Evolutionary conservation across 2,888 invertebrate species (phyloP).

Genomic region (Rhorus exstirpatorius): DNA sequence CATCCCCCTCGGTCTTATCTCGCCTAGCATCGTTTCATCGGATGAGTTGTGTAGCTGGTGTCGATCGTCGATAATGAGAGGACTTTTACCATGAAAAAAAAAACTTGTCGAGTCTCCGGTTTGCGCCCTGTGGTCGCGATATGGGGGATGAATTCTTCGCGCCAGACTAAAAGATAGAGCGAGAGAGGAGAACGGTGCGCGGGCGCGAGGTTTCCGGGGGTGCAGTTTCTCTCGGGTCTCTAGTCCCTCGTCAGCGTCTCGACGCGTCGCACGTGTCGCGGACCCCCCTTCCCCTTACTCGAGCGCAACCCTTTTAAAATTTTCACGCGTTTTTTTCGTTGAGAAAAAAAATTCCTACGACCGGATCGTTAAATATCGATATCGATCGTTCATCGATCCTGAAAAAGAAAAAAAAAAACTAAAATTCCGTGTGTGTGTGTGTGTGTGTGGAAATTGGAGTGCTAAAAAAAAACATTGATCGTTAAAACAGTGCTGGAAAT

Average conservation of each 20-base stretch:
- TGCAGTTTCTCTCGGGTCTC: constrained; percentile 81
- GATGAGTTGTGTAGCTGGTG: too few species aligned
- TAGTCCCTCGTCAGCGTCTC: constrained; percentile 84
- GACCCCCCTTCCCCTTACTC: neutral
- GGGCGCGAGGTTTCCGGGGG: constrained; percentile 84
- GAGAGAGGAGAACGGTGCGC: constrained; percentile 74
- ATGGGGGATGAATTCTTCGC: constrained; percentile 71
- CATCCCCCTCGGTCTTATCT: too few species aligned
- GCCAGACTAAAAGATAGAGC: constrained; percentile 17
- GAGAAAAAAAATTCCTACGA: too few species aligned
- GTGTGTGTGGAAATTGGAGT: too few species aligned
- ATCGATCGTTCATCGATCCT: too few species aligned
- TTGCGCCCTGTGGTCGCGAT: constrained; percentile 74
- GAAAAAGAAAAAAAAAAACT: neutral
- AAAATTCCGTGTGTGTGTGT: too few species aligned
- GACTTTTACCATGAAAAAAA: constrained; percentile 20
- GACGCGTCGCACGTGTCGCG: constrained; percentile 77
- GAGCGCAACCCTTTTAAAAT: neutral
- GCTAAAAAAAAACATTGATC: neutral
- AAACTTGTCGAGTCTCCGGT: constrained; percentile 69
- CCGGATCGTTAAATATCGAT: neutral
- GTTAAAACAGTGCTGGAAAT: neutral
- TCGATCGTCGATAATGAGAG: too few species aligned
- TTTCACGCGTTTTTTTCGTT: too few species aligned
- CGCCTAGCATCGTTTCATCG: too few species aligned